A percentile compares a stretch with the other conserved stretches of the same genome.
Conservation (phyloP, 2,888 invertebrate species). For the Alentia gelatinosa region DNA sequence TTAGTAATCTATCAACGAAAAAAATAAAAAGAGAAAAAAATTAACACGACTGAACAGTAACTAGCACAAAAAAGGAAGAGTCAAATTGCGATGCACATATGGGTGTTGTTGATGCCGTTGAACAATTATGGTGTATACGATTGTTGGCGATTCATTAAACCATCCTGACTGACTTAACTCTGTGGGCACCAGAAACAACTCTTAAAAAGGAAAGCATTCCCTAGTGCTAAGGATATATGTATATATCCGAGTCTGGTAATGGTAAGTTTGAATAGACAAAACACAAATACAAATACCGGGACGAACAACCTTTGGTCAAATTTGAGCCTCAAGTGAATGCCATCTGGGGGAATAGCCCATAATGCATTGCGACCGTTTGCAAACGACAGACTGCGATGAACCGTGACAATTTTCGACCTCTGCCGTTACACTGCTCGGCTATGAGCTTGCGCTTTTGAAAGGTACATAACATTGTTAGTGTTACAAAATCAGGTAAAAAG, state of each 20-base stretch:
- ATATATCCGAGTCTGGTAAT: conserved; percentile 43
- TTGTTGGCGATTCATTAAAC: background rate
- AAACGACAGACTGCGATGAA: conserved; percentile 50
- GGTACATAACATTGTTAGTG: conserved; percentile 54
- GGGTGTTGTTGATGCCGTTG: background rate
- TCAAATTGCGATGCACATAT: conserved; percentile 18
- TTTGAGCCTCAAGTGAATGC: conserved; percentile 52
- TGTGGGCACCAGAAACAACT: conserved; percentile 33
- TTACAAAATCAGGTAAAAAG: conserved; percentile 49
- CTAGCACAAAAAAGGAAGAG: conserved; percentile 40
- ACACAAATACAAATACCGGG: conserved; percentile 56
- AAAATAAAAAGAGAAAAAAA: background rate
- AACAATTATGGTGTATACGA: background rate
- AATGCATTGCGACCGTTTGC: conserved; percentile 52
- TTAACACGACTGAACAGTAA: background rate
- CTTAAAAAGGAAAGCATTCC: conserved; percentile 49
- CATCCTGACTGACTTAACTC: conserved; percentile 10
- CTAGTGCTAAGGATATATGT: conserved; percentile 45
- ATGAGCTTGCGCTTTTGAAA: conserved; percentile 53
- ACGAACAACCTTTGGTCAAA: conserved; percentile 52
- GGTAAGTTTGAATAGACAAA: conserved; percentile 49
- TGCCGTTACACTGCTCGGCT: conserved; percentile 42
- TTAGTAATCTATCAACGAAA: background rate
- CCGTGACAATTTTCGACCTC: conserved; percentile 48
- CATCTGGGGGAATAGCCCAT: conserved; percentile 49